Conservation (phyloP, 2,113 vertebrate genomes). For the Sinocyclocheilus anophthalmus region DNA sequence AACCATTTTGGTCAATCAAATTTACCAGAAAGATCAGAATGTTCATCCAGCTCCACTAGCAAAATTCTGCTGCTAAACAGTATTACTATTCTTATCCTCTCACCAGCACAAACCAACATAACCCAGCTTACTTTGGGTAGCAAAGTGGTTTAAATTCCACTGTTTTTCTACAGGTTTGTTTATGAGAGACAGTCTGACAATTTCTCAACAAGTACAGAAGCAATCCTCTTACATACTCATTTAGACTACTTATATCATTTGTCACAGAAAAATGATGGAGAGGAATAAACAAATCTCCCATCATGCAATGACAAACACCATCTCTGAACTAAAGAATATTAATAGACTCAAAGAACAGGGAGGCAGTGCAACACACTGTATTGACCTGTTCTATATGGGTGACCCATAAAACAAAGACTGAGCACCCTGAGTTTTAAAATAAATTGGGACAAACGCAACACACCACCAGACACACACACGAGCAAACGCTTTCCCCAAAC, state of each 20-base stretch:
- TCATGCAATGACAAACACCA: constrained; percentile 8
- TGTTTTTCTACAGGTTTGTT: neutral
- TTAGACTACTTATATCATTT: neutral
- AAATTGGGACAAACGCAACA: constrained; percentile 51
- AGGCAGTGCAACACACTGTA: constrained; percentile 9
- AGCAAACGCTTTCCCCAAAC: neutral
- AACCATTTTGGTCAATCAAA: neutral
- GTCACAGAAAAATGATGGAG: neutral
- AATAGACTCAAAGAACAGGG: constrained; percentile 24
- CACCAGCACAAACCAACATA: neutral
- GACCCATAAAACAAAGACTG: constrained; percentile 56
- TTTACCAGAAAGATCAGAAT: neutral
- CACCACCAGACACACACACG: constrained; percentile 21
- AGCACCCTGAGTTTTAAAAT: constrained; percentile 41
- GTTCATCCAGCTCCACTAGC: neutral
- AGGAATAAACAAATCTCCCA: neutral
- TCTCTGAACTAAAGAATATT: constrained; percentile 26
- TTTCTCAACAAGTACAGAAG: neutral
- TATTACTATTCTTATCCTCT: neutral
- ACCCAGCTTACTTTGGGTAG: neutral
- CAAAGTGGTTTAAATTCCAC: neutral
- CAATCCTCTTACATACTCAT: neutral
- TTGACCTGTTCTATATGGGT: constrained; percentile 57
- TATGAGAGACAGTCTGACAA: neutral
- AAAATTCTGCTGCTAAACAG: neutral